Base-by-base conservation (phyloP, 1,140 invertebrate genomes). In the Melipona quadrifasciata region DNA sequence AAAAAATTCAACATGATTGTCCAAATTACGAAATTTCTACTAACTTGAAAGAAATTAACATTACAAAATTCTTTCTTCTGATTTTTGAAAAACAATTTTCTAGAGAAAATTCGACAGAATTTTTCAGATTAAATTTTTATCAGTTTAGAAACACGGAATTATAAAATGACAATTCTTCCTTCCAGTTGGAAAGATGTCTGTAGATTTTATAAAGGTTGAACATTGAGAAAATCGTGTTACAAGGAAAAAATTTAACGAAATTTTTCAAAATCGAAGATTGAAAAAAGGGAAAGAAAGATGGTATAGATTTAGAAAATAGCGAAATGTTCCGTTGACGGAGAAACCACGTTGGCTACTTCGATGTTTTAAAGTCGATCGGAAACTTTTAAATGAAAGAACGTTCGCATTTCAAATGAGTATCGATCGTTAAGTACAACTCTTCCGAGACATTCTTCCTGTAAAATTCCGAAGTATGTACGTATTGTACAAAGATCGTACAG, bases 351-450 rank as follows among this genome's bases (percentile, higher is more conserved):
- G 6, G 16, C 27, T 65, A 17, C 27, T 27, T 27, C 64, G 27
- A 65, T 16, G n/a, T 80, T 70, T 5, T 51, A 31, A 47, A 79
- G 21, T 65, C 61, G 61, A 78, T 67, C n/a, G 27, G 27, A 72
- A 78, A 67, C 58, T 53, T 78, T 65, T 31, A 78, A 53, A 14
- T 57, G 21, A 19, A 47, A 14, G 31, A n/a, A 57, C 67, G 51
- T 79, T 70, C 68, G 24, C 77, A 70, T 57, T 55, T 21, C 19
- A 8, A 11, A 70, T n/a, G 21, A 11, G 17, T 51, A 11, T 65
- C 47, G 47, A 4, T 78, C 47, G 5, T 53, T 11, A 17, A 21
- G n/a, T 4, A 21, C 12, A 17, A 55, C 21, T 27, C 39, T 68
- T 68, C 21, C 34, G 34, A 79, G 27, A 31, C 24, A 16, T 39